Base-by-base conservation (phyloP, 1,140 invertebrate species). In the Oryctes rhinoceros region DNA sequence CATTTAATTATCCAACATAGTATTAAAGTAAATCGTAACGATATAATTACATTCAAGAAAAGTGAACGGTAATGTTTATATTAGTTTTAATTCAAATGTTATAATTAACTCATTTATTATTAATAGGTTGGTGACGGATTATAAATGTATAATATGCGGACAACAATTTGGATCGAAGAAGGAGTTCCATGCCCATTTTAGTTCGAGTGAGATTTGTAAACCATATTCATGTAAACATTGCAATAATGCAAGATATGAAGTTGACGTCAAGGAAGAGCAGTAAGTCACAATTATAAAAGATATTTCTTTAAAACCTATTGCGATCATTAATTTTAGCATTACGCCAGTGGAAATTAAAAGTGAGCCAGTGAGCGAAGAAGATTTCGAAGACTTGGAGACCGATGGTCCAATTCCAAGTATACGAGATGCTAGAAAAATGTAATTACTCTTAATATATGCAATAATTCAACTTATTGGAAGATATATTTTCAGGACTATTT, bases 81-180 rank as follows among this genome's bases (percentile, higher is more conserved):
- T 6, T 2, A 53, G 13, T 53, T 53, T 15, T n/a, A 15, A 59
- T n/a, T 15, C 1, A 59, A 59, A 59, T n/a, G 15, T n/a, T n/a
- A n/a, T 59, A 59, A 35, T 71, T 71, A 37, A 71, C 3, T 30
- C 20, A 35, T 71, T 30, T 18, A 5, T 35, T 71, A 20, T 71
- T 35, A 20, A 67, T 20, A 71, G 65, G 35, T 30, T 71, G 20
- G 15, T 71, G 3, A 30, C 13, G 4, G 65, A 71, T 5, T 71
- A 71, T 37, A 71, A 71, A 71, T 71, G 65, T 15, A 71, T 24
- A 9, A 30, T 71, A 4, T 71, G 65, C 7, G 35, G 35, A 2
- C 65, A 71, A 15, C 65, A 71, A 71, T 71, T 71, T 20, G 65
- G 10, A 13, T 71, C 65, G 35, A 71, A 71, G 15, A 4, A 11